Evolutionary conservation across 2,797 vertebrate species (phyloP).

Genomic region (Limnodromus scolopaceus): DNA sequence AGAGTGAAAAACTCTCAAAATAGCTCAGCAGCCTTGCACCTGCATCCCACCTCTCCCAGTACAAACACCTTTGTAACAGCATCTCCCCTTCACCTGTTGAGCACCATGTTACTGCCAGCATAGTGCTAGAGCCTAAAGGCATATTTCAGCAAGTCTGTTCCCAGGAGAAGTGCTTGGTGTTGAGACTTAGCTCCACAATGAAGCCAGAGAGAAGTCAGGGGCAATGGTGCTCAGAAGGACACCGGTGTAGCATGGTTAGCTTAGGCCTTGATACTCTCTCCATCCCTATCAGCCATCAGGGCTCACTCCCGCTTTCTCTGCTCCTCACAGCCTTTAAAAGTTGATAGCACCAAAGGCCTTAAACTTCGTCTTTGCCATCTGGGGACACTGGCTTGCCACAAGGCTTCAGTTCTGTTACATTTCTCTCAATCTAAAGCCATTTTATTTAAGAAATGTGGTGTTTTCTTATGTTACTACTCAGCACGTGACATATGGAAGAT

Average conservation of each 20-base stretch:
- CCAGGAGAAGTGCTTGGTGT: not conserved
- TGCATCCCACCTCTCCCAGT: not conserved
- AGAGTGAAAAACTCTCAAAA: not conserved
- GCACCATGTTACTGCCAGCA: not conserved
- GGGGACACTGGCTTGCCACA: not conserved
- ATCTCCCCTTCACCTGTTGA: not conserved
- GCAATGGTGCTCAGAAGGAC: not conserved
- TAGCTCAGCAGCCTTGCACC: not conserved
- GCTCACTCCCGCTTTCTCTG: not conserved
- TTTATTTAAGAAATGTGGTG: not conserved
- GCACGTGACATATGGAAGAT: constrained; percentile 20
- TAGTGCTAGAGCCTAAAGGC: not conserved
- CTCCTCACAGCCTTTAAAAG: not conserved
- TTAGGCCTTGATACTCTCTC: not conserved
- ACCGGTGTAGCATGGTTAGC: fast-evolving
- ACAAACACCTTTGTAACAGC: not conserved
- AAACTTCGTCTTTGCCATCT: not conserved
- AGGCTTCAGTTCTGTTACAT: not conserved
- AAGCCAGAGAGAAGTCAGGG: not conserved
- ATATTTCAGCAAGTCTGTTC: not conserved
- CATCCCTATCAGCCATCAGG: not conserved
- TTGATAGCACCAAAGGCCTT: not conserved
- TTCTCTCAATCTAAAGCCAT: not conserved
- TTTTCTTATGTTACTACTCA: constrained; percentile 4
- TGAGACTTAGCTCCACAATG: not conserved